These are phyloP conservation scores for Dryobotodes eremita DNA, from an alignment of 2,888 invertebrate genomes.

Conservation along the genomic window DNA sequence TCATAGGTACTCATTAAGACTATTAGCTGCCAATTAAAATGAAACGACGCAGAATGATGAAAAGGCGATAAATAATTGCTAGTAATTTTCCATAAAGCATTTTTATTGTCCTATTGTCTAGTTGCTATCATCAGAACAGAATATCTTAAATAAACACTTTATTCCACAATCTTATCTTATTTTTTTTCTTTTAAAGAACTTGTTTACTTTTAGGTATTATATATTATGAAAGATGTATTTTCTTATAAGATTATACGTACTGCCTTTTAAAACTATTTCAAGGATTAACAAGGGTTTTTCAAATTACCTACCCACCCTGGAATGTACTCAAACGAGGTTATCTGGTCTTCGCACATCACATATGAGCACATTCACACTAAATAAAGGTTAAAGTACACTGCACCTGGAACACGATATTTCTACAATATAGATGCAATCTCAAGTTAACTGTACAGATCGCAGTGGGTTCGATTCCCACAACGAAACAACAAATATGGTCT, in stretches of 20 bases:
- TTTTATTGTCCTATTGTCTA: conserved; percentile 6
- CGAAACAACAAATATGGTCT: not conserved
- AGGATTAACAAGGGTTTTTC: not conserved
- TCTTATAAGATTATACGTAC: not conserved
- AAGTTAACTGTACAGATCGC: not conserved
- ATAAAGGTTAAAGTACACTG: conserved; percentile 13
- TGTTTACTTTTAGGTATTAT: not conserved
- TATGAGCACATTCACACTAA: conserved; percentile 2
- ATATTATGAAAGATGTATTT: not conserved
- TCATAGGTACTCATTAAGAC: not conserved
- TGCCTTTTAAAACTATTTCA: not conserved
- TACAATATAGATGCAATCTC: not conserved
- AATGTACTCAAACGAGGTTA: conserved; percentile 19
- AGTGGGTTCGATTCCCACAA: not conserved
- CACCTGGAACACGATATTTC: not conserved
- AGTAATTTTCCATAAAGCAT: not conserved
- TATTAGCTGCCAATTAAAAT: conserved; percentile 14
- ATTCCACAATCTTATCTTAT: conserved; percentile 22
- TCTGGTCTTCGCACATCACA: conserved; percentile 1
- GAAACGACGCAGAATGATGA: not conserved
- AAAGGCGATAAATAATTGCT: conserved; percentile 8
- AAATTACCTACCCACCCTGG: not conserved
- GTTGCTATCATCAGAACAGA: not conserved
- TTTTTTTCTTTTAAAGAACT: not conserved
- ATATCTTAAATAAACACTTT: conserved; percentile 1